phyloP scores from a whole-genome alignment of 2,113 vertebrate species.

The Sylvicapra grimmia region DNA sequence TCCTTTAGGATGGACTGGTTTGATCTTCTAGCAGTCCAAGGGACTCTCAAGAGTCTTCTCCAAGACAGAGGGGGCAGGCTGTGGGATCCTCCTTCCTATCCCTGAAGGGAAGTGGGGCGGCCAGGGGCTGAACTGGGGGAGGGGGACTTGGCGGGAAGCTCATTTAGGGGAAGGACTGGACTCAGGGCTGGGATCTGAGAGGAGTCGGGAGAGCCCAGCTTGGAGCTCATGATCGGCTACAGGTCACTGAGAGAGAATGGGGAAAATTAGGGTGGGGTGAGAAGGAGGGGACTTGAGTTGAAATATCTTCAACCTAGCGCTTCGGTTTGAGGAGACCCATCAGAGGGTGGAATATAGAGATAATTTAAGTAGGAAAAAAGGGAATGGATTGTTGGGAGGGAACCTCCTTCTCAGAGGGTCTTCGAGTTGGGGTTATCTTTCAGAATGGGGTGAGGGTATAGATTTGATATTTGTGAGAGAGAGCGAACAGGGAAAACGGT shows the following conservation, averaged over 20 bases:
- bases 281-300: slow-evolving; percentile 12
- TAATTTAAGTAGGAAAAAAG: neutral
- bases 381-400: neutral
- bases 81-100: neutral
- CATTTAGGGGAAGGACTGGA: neutral
- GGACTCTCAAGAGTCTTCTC: neutral
- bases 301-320: neutral
- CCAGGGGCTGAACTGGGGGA: slow-evolving; percentile 31
- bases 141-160: slow-evolving; percentile 68
- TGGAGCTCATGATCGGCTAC: neutral
- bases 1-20: neutral
- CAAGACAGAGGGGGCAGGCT: neutral
- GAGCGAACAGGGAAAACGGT: neutral
- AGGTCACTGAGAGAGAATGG: neutral
- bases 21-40: neutral
- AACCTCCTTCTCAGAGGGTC: neutral
- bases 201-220: neutral
- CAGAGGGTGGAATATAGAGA: neutral
- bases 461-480: too few species aligned
- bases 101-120: slow-evolving; percentile 20
- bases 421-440: neutral
- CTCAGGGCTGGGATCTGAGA: neutral
- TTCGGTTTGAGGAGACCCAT: neutral
- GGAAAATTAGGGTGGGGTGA: slow-evolving; percentile 32
- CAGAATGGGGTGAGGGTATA: neutral